A percentile compares a stretch with the other conserved stretches of the same genome.
Conservation (phyloP, 2,888 invertebrate genomes). For the Malacosoma neustria region DNA sequence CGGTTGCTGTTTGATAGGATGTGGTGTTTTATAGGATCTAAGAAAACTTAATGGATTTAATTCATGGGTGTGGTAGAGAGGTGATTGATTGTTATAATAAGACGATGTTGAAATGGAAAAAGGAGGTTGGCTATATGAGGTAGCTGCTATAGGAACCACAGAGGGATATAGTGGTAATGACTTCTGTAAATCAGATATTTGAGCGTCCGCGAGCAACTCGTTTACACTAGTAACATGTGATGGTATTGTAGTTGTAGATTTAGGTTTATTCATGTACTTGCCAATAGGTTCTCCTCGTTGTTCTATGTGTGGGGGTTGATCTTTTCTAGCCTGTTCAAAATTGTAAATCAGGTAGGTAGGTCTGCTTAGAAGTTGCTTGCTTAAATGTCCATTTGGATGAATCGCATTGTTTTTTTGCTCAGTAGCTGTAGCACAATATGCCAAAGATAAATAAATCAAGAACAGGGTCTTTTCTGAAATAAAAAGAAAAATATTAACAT, state of each 20-base stretch:
- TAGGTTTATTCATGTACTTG: conserved; percentile 24
- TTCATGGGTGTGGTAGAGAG: conserved; percentile 4
- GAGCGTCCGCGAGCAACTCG: background rate
- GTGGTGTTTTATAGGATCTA: no score
- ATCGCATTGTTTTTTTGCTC: background rate
- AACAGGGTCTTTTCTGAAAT: conserved; percentile 24
- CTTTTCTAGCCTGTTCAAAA: conserved; percentile 27
- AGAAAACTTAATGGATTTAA: background rate
- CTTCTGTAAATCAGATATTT: background rate
- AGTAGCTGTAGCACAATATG: no score
- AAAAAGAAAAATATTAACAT: conserved; percentile 3
- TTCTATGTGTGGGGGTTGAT: conserved; percentile 31
- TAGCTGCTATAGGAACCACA: no score
- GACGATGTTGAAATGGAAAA: conserved; percentile 18
- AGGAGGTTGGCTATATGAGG: no score
- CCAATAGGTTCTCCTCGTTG: conserved; percentile 31
- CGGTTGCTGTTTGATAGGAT: no score
- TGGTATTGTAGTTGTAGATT: conserved; percentile 19
- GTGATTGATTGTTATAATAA: conserved; percentile 11
- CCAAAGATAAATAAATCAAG: no score
- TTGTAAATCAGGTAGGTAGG: conserved; percentile 27
- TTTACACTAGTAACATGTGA: conserved; percentile 5
- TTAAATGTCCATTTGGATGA: conserved; percentile 14
- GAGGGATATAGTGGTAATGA: no score
- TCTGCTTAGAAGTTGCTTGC: conserved; percentile 5